Evolutionary conservation across 2,797 vertebrate genomes (phyloP).

Genomic region (Glyptemys insculpta): DNA sequence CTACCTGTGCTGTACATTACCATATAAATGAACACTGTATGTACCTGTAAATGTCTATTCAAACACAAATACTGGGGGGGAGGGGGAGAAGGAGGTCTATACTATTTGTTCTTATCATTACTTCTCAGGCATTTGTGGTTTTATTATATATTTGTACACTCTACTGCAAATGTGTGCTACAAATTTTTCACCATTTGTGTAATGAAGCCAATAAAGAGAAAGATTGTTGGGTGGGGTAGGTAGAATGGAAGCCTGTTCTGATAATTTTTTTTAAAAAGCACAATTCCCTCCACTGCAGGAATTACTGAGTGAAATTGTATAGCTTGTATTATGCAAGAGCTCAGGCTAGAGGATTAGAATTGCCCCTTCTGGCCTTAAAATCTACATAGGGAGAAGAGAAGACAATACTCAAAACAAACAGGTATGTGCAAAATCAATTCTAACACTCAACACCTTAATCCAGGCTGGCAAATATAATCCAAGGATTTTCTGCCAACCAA

Average conservation of each 20-base stretch:
- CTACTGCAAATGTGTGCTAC: not conserved
- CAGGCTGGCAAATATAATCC: not conserved
- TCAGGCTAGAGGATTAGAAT: not conserved
- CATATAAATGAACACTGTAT: not conserved
- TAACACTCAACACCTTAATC: not conserved
- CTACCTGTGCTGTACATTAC: too few relatives aligned
- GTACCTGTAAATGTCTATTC: not conserved
- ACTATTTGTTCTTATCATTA: not conserved
- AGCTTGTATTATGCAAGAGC: not conserved
- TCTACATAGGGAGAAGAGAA: not conserved
- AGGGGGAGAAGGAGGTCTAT: too few relatives aligned
- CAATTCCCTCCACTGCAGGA: not conserved
- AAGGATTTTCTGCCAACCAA: not conserved
- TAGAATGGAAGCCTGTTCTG: not conserved
- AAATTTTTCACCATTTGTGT: too few relatives aligned
- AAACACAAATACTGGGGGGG: not conserved
- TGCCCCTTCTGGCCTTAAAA: not conserved
- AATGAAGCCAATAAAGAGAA: too few relatives aligned
- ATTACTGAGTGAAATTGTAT: not conserved
- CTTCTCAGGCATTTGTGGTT: not conserved
- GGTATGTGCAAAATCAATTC: not conserved
- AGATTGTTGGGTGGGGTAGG: not conserved
- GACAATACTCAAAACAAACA: not conserved
- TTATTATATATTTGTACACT: not conserved
- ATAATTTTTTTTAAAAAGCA: not conserved